Conservation (phyloP, 2,888 invertebrate genomes). For the Megastigmus dorsalis region DNA sequence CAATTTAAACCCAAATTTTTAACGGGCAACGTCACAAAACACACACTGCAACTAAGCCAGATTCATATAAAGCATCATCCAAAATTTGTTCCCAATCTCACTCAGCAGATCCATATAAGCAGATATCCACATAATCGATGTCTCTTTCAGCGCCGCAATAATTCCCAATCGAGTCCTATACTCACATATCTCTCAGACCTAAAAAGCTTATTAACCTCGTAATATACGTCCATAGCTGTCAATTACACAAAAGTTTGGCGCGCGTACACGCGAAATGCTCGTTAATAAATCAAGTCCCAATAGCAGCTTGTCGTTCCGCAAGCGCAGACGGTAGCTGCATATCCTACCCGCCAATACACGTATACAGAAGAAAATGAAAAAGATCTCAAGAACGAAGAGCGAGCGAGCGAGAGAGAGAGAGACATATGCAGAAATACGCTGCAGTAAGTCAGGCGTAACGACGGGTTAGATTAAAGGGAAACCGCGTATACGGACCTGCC, state of each 20-base stretch:
- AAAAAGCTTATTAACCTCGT: conserved; percentile 40
- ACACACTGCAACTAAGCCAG: no score
- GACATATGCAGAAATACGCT: conserved; percentile 1
- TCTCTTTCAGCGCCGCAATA: neutral
- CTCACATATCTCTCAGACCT: neutral
- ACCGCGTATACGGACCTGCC: conserved; percentile 16
- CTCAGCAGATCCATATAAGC: no score
- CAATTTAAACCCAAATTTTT: no score
- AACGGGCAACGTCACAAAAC: no score
- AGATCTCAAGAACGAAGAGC: neutral
- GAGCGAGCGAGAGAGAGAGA: neutral
- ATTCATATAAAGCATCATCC: no score
- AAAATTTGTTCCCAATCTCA: no score
- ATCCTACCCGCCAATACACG: neutral
- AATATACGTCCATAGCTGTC: conserved; percentile 38
- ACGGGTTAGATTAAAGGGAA: conserved; percentile 40
- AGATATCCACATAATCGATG: conserved; percentile 30
- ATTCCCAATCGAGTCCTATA: neutral
- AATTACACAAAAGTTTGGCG: conserved; percentile 25
- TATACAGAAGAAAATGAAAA: neutral
- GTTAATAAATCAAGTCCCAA: conserved; percentile 15
- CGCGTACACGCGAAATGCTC: no score
- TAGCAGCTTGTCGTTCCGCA: conserved; percentile 25
- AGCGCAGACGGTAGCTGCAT: neutral
- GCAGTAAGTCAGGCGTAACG: conserved; percentile 28